Evolutionary conservation across 2,797 vertebrate species (phyloP).

Genomic region (Thripadectes ignobilis): DNA sequence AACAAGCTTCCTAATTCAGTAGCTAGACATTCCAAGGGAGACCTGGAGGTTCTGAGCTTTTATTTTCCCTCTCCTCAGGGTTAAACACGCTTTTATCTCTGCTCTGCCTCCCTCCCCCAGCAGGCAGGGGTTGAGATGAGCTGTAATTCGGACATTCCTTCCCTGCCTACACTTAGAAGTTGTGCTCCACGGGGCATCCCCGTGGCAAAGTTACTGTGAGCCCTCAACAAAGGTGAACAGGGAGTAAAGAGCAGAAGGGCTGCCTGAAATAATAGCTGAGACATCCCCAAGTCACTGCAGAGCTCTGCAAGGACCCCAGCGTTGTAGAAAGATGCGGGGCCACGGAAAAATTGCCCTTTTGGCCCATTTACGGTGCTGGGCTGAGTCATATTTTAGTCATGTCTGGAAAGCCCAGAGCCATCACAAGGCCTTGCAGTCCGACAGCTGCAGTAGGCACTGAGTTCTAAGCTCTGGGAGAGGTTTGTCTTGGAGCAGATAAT

Average conservation of each 20-base stretch:
- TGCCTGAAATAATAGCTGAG: neutral
- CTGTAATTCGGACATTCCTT: slow-evolving; percentile 58
- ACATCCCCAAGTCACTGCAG: neutral
- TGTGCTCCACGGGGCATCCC: neutral
- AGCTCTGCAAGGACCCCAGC: neutral
- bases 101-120: slow-evolving; percentile 24
- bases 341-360: neutral
- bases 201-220: neutral
- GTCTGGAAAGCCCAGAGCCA: slow-evolving; percentile 35
- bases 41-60: slow-evolving; percentile 56
- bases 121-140: slow-evolving; percentile 18
- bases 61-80: slow-evolving; percentile 64
- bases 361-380: neutral
- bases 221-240: neutral
- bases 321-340: neutral
- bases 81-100: slow-evolving; percentile 59
- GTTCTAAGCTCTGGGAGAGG: neutral
- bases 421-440: neutral
- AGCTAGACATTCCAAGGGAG: slow-evolving; percentile 68
- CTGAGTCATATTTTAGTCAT: slow-evolving; percentile 47
- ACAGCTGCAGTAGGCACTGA: neutral
- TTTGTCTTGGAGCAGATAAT: neutral
- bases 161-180: neutral
- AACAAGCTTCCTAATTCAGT: slow-evolving; percentile 70
- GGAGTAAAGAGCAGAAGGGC: neutral